phyloP scores from a whole-genome alignment of 2,888 invertebrate species.

The Acronicta aceris region DNA sequence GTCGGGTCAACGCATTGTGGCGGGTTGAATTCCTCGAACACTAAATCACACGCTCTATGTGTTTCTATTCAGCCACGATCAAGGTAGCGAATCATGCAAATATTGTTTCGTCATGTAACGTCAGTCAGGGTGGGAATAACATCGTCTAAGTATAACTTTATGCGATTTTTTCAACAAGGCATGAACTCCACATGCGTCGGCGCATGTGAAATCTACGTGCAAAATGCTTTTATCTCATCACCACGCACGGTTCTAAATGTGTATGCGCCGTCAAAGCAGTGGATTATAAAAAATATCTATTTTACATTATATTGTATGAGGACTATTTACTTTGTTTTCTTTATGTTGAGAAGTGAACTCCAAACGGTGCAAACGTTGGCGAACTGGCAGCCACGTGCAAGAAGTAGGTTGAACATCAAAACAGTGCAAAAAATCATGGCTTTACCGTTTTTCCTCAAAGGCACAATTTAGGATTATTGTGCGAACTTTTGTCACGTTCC shows the following conservation, averaged over 20 bases:
- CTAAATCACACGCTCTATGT: conserved; percentile 56
- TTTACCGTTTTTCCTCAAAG: background rate
- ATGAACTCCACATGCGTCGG: background rate
- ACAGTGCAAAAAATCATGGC: background rate
- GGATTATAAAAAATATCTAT: background rate
- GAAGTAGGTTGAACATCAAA: conserved; percentile 6
- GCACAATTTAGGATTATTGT: background rate
- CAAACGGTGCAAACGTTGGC: background rate
- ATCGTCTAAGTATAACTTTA: conserved; percentile 6
- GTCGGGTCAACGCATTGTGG: conserved; percentile 78
- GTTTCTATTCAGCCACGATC: conserved; percentile 54
- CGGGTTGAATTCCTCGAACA: conserved; percentile 69
- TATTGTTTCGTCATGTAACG: conserved; percentile 40
- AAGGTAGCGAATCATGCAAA: conserved; percentile 47
- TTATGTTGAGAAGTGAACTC: background rate
- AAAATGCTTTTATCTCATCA: background rate
- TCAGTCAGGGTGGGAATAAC: conserved; percentile 29
- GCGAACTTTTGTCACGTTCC: conserved; percentile 1
- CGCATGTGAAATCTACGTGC: conserved; percentile 2
- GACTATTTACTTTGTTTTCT: background rate
- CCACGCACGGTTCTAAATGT: background rate
- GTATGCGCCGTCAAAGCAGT: background rate
- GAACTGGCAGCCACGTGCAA: conserved; percentile 5
- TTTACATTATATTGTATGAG: background rate
- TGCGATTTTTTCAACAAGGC: conserved; percentile 14